Conservation (phyloP, 2,113 vertebrate genomes). For the Ammodytes dubius region DNA sequence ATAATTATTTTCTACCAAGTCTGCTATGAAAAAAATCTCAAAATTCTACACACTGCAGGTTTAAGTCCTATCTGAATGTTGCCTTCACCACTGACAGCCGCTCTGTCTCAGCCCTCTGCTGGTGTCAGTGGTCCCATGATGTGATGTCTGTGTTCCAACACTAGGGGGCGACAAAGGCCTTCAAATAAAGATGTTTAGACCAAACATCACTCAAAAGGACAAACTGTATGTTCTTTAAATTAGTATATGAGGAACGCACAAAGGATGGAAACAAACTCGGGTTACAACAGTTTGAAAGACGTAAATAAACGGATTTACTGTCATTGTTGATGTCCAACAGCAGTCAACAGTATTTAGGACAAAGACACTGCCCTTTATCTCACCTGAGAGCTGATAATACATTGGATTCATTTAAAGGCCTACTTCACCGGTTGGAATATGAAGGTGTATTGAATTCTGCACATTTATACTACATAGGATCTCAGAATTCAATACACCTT, state of each 20-base stretch:
- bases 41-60: too few species aligned
- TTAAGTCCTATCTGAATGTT: too few species aligned
- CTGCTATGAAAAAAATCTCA: too few species aligned
- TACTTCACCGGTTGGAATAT: too few species aligned
- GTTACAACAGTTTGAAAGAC: background rate
- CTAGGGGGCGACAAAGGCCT: slow-evolving; percentile 49
- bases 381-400: background rate
- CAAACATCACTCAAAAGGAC: background rate
- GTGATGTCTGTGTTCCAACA: slow-evolving; percentile 35
- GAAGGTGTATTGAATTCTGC: too few species aligned
- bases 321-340: background rate
- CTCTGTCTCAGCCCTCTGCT: too few species aligned
- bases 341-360: background rate
- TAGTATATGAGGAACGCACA: background rate
- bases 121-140: background rate
- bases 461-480: too few species aligned
- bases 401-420: background rate
- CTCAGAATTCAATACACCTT: too few species aligned
- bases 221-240: background rate
- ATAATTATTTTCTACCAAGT: too few species aligned
- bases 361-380: background rate
- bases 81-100: too few species aligned
- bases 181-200: slow-evolving; percentile 4
- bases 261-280: background rate
- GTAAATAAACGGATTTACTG: too few species aligned